phyloP scores from a whole-genome alignment of 2,797 vertebrate genomes.

The Babyrousa celebensis region DNA sequence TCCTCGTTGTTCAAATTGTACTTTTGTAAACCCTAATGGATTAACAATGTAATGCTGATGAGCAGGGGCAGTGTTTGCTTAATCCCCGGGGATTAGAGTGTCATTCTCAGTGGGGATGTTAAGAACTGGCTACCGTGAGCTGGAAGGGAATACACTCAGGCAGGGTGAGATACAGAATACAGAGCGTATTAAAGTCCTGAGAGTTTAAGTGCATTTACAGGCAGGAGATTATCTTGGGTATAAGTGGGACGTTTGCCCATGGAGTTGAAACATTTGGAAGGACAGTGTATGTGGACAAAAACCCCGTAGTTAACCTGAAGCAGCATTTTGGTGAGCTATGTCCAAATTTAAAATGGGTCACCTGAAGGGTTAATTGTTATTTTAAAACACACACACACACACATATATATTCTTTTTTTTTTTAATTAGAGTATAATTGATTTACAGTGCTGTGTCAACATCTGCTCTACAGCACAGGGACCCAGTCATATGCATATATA shows the following conservation, averaged over 20 bases:
- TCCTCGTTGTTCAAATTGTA: slow-evolving; percentile 66
- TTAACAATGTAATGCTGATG: slow-evolving; percentile 77
- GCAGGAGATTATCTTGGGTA: not conserved
- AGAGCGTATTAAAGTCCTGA: not conserved
- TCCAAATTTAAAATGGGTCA: slow-evolving; percentile 7
- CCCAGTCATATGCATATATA: too few species aligned
- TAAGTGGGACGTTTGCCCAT: not conserved
- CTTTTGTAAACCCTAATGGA: slow-evolving; percentile 83
- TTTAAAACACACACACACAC: not conserved
- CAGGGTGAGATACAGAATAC: slow-evolving; percentile 12
- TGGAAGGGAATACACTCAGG: slow-evolving; percentile 51
- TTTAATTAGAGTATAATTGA: too few species aligned
- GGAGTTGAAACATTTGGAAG: not conserved
- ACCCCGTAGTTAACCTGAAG: not conserved
- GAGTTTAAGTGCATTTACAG: slow-evolving; percentile 51
- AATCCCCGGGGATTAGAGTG: slow-evolving; percentile 77
- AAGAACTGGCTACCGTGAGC: not conserved
- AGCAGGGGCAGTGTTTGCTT: slow-evolving; percentile 58
- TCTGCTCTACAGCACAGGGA: too few species aligned
- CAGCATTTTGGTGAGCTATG: not conserved
- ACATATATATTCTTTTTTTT: too few species aligned
- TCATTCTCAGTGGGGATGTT: slow-evolving; percentile 68
- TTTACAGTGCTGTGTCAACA: too few species aligned
- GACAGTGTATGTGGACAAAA: not conserved
- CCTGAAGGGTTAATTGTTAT: slow-evolving; percentile 15